phyloP scores from a whole-genome alignment of 1,140 invertebrate genomes.

The Muscidifurax raptorellus region DNA sequence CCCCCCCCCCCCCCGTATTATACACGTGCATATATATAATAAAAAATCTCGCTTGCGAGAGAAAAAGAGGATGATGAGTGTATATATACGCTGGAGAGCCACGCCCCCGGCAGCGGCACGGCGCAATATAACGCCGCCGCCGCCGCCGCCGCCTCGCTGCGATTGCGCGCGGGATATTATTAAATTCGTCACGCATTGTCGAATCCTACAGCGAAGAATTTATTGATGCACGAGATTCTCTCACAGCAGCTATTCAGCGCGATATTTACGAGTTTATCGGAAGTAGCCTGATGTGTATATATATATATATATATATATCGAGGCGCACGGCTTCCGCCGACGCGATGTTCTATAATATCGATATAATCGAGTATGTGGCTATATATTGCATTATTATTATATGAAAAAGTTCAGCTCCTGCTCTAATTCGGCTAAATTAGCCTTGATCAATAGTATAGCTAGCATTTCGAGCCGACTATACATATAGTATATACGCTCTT shows the following conservation, averaged over 20 bases:
- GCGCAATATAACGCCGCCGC: constrained; percentile 17
- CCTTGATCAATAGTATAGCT: constrained; percentile 41
- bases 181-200: constrained; percentile 64
- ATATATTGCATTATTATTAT: not conserved
- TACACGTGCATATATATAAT: no score
- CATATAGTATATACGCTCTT: no score
- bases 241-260: constrained; percentile 17
- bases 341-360: no score
- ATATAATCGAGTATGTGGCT: no score
- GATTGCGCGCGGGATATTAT: constrained; percentile 56
- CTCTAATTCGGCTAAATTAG: constrained; percentile 20
- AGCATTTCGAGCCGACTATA: constrained; percentile 16
- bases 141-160: not conserved
- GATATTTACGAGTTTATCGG: constrained; percentile 50
- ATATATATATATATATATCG: no score
- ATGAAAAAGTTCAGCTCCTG: not conserved
- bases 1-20: no score
- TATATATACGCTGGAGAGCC: constrained; percentile 15
- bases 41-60: no score
- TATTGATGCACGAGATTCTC: constrained; percentile 56
- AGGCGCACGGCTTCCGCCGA: no score
- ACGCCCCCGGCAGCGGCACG: constrained; percentile 52
- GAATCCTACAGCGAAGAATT: constrained; percentile 59
- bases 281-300: constrained; percentile 2
- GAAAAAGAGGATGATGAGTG: no score